Evolutionary conservation across 2,113 vertebrate genomes (phyloP).

Genomic region (Hemichromis elongatus): DNA sequence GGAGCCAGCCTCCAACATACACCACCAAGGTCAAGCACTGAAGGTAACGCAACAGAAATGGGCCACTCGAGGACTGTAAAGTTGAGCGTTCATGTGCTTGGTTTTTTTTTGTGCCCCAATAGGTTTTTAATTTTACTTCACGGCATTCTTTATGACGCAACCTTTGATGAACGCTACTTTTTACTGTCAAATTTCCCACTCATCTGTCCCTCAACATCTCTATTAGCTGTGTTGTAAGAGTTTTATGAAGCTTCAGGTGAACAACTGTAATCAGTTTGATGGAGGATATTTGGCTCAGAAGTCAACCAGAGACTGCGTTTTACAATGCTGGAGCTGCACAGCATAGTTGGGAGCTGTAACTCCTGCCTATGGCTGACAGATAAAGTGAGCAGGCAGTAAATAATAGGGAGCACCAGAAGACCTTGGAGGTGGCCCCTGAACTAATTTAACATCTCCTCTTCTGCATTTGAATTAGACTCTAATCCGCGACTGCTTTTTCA

Average conservation of each 20-base stretch:
- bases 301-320: slow-evolving; percentile 36
- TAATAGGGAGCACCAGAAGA: slow-evolving; percentile 54
- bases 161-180: slow-evolving; percentile 39
- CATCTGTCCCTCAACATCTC: slow-evolving; percentile 40
- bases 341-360: slow-evolving; percentile 43
- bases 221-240: slow-evolving; percentile 34
- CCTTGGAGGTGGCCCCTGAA: slow-evolving; percentile 62
- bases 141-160: slow-evolving; percentile 16
- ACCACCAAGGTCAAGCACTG: slow-evolving; percentile 47
- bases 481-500: slow-evolving; percentile 49
- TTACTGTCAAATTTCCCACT: slow-evolving; percentile 23
- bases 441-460: slow-evolving; percentile 56
- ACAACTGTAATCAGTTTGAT: slow-evolving; percentile 53
- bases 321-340: slow-evolving; percentile 11
- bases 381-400: slow-evolving; percentile 64
- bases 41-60: slow-evolving; percentile 46
- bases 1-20: slow-evolving; percentile 43
- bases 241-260: slow-evolving; percentile 53
- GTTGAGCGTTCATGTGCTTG: not conserved
- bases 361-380: slow-evolving; percentile 60
- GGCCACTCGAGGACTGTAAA: slow-evolving; percentile 43
- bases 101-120: not conserved
- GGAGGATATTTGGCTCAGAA: slow-evolving; percentile 50
- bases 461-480: slow-evolving; percentile 59
- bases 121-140: slow-evolving; percentile 22